Conservation (phyloP, 2,888 invertebrate genomes). For the Volucella inflata region DNA sequence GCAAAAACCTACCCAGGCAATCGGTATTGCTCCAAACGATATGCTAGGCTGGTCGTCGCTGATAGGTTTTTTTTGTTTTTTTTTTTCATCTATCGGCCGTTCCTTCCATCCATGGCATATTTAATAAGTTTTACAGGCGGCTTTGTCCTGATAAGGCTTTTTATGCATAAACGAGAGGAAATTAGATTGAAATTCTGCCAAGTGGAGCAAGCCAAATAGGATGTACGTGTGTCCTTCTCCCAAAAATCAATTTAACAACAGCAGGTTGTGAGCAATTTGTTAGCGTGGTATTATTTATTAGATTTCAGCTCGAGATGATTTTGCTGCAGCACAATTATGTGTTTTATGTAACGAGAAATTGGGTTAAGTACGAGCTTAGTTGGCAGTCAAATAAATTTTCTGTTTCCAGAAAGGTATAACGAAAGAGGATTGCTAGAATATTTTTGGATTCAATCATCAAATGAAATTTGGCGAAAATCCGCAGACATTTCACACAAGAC, state of each 20-base stretch:
- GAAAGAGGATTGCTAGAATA: too few species aligned
- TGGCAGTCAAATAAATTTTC: constrained; percentile 3
- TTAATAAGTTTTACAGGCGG: constrained; percentile 74
- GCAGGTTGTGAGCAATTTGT: constrained; percentile 15
- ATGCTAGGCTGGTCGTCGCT: background rate
- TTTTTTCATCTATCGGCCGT: constrained; percentile 45
- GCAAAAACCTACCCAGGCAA: constrained; percentile 63
- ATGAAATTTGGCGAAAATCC: too few species aligned
- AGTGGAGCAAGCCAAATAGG: constrained; percentile 73
- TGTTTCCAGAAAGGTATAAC: too few species aligned
- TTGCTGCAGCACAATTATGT: constrained; percentile 35
- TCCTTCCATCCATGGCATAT: constrained; percentile 52
- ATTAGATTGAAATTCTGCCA: constrained; percentile 76
- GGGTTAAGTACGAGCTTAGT: constrained; percentile 40
- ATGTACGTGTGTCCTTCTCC: constrained; percentile 56
- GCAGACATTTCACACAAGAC: too few species aligned
- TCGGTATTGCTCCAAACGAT: constrained; percentile 34
- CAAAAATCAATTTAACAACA: constrained; percentile 73
- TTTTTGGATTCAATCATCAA: too few species aligned
- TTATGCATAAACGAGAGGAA: constrained; percentile 75
- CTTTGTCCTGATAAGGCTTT: constrained; percentile 74
- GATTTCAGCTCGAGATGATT: constrained; percentile 42
- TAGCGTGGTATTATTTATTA: constrained; percentile 51
- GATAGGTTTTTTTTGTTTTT: constrained; percentile 1
- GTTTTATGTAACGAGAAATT: constrained; percentile 19